Evolutionary conservation across 2,113 vertebrate genomes (phyloP).

Genomic region (Nothocercus nigrocapillus): DNA sequence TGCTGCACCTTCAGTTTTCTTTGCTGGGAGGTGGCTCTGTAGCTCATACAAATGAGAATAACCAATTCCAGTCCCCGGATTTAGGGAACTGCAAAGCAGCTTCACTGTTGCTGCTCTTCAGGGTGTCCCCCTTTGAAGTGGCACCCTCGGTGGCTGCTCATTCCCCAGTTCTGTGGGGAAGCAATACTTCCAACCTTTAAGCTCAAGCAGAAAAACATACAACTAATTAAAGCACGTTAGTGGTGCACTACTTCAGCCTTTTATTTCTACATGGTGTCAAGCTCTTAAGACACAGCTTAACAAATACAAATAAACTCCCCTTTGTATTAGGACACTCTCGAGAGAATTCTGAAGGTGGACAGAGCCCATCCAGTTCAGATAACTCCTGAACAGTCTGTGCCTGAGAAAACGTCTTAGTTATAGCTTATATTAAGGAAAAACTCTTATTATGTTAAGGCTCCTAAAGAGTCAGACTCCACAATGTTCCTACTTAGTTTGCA

Average conservation of each 20-base stretch:
- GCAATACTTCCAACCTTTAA: background rate
- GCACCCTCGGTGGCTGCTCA: constrained; percentile 18
- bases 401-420: background rate
- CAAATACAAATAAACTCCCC: background rate
- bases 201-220: constrained; percentile 17
- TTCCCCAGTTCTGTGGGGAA: background rate
- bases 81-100: constrained; percentile 26
- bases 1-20: background rate
- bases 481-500: background rate
- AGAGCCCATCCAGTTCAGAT: background rate
- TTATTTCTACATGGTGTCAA: constrained; percentile 19
- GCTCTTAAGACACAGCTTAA: background rate
- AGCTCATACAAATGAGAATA: background rate
- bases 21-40: constrained; percentile 6
- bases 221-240: constrained; percentile 38
- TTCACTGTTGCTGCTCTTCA: constrained; percentile 16
- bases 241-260: constrained; percentile 17
- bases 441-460: background rate
- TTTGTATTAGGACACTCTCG: constrained; percentile 4
- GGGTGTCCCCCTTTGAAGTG: constrained; percentile 36
- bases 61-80: constrained; percentile 1
- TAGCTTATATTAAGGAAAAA: background rate
- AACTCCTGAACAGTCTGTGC: background rate
- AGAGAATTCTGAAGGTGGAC: background rate
- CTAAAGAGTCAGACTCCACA: background rate